These are phyloP conservation scores for Bombus confusus DNA, from an alignment of 1,140 invertebrate species.

Conservation along the genomic window DNA sequence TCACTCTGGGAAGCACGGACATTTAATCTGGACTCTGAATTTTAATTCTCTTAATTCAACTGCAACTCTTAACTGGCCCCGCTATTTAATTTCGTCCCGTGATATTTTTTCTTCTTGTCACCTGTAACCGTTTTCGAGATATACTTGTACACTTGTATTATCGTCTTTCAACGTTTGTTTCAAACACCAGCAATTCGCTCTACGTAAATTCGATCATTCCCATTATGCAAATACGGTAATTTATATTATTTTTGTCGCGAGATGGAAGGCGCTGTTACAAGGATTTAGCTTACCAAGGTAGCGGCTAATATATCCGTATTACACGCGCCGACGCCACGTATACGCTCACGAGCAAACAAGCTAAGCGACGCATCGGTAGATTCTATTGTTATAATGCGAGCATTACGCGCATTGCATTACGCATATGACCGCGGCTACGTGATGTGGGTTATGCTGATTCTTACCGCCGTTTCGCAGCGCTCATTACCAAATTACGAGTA, in stretches of 20 bases:
- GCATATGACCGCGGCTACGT: slow-evolving; percentile 30
- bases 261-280: neutral
- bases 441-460: slow-evolving; percentile 45
- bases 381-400: slow-evolving; percentile 27
- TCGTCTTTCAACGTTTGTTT: neutral
- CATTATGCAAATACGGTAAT: neutral
- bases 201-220: neutral
- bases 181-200: no score
- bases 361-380: neutral
- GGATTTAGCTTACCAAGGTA: neutral
- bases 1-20: no score
- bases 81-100: neutral
- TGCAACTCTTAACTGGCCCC: neutral
- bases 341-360: no score
- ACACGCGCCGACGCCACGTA: neutral
- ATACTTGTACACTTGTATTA: neutral
- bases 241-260: neutral
- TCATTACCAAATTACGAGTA: slow-evolving; percentile 53
- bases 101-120: neutral
- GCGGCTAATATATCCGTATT: neutral
- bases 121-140: neutral
- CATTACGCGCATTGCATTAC: slow-evolving; percentile 39
- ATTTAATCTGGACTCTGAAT: neutral
- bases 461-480: slow-evolving; percentile 22
- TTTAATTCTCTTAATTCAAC: neutral